A percentile compares a stretch with the other conserved stretches of the same genome.
These are phyloP conservation scores for Pandemis corylana DNA, from an alignment of 2,888 invertebrate species.

Conservation along the genomic window DNA sequence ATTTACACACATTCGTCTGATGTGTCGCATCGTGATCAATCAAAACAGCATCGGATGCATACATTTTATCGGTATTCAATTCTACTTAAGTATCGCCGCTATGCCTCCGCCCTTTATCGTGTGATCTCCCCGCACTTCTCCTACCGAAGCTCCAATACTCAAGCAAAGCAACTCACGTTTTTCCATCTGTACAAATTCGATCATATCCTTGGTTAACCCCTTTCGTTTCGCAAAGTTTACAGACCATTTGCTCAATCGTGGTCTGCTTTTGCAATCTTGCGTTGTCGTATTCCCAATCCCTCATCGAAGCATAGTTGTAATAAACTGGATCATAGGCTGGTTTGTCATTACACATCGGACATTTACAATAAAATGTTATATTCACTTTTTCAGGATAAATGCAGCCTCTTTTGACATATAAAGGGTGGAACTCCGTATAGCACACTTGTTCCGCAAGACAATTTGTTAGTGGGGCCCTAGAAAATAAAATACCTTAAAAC, in stretches of 20 bases:
- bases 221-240: constrained; percentile 67
- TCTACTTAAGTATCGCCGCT: no score
- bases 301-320: constrained; percentile 61
- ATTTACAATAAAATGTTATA: constrained; percentile 71
- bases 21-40: no score
- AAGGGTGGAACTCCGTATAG: constrained; percentile 64
- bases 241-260: constrained; percentile 58
- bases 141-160: not conserved
- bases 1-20: no score
- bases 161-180: constrained; percentile 54
- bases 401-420: constrained; percentile 70
- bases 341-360: constrained; percentile 73
- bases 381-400: constrained; percentile 57
- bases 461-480: constrained; percentile 51
- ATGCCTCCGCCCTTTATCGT: no score
- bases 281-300: constrained; percentile 72
- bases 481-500: constrained; percentile 41
- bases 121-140: no score
- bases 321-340: constrained; percentile 56
- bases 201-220: constrained; percentile 55
- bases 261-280: constrained; percentile 55
- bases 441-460: constrained; percentile 62
- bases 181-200: constrained; percentile 59
- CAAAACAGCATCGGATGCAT: no score
- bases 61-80: no score